Percentiles rank a stretch among this genome's conserved stretches.
Evolutionary conservation across 2,797 vertebrate species (phyloP).

Genomic region (Crocidura indochinensis): DNA sequence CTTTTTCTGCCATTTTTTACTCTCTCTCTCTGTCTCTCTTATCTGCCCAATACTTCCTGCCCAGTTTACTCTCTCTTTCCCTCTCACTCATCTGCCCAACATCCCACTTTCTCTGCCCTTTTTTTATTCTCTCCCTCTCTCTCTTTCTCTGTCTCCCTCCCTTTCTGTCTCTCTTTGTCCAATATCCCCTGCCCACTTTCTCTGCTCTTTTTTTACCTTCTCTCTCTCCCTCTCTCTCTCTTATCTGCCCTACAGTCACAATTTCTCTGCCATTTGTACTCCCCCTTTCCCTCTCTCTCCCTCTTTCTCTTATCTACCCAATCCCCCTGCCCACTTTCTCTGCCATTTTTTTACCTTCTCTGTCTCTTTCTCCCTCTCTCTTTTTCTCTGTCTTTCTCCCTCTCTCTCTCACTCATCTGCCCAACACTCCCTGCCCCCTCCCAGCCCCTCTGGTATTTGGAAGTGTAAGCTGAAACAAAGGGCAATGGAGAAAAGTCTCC

Average conservation of each 20-base stretch:
- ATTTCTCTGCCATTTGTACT: too few relatives aligned
- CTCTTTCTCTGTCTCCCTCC: slow-evolving; percentile 87
- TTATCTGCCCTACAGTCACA: too few relatives aligned
- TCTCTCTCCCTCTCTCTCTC: slow-evolving; percentile 84
- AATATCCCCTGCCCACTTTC: too few relatives aligned
- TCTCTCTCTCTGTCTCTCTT: too few relatives aligned
- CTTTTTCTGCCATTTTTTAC: too few relatives aligned
- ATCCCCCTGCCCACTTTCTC: not conserved
- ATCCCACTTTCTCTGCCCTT: too few relatives aligned
- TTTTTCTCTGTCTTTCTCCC: not conserved
- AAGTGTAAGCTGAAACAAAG: slow-evolving; percentile 91
- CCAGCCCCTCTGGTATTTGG: slow-evolving; percentile 54
- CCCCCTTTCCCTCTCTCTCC: not conserved
- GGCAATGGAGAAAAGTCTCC: slow-evolving; percentile 55
- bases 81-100: too few relatives aligned
- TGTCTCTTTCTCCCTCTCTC: not conserved
- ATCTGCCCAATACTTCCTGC: too few relatives aligned
- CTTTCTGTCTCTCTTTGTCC: too few relatives aligned
- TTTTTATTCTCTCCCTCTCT: too few relatives aligned
- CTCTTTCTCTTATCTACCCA: not conserved
- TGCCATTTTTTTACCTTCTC: not conserved
- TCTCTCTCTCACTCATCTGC: not conserved
- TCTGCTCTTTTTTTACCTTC: not conserved
- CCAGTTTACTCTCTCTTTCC: too few relatives aligned
- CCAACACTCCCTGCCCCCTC: not conserved